Evolutionary conservation across 2,113 vertebrate species (phyloP), one percentile per base, ranked within the genome.

Genomic region (Salvator merianae): DNA sequence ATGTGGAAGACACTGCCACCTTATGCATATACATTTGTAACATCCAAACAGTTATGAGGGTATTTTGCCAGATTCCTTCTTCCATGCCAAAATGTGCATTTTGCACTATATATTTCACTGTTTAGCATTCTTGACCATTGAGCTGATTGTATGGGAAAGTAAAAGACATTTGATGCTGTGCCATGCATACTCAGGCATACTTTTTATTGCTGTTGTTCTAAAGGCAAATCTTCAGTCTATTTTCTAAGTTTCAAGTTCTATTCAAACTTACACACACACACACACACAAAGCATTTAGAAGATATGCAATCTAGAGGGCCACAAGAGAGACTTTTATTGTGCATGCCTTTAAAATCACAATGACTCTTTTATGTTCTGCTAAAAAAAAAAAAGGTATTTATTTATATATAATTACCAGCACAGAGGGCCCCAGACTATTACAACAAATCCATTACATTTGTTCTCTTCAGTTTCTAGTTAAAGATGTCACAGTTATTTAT

Each of bases 401-500:
- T 70, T 75, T 32, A 32, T 24, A 2, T 43, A 28, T 59, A 28
- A 71, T 84, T 78, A 82, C 9, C 59, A 40, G 2, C 18, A 36
- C n/a, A 83, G 28, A 53, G 63, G 43, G 22, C 30, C 55, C 10
- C 36, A 63, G 73, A 73, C 7, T 38, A 62, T 40, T n/a, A 32
- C 38, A 32, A 18, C 28, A 10, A 18, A 5, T 24, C 30, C 26
- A 24, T 74, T 63, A 43, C 53, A 59, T 62, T 77, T 38, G 12
- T 18, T 74, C 30, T 47, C 34, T 14, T 28, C 47, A 68, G 47
- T 68, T 68, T 80, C 78, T 68, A 69, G 38, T 79, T 79, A 79
- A 79, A 24, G 26, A 79, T 40, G 62, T 50, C 40, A 77, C n/a
- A 76, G 32, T 76, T n/a, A 77, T 77, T 55, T 77, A 71, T 71